A percentile compares a stretch with the other conserved stretches of the same genome.
Evolutionary conservation across 1,140 invertebrate species (phyloP).

Genomic region (Dinoponera quadriceps): DNA sequence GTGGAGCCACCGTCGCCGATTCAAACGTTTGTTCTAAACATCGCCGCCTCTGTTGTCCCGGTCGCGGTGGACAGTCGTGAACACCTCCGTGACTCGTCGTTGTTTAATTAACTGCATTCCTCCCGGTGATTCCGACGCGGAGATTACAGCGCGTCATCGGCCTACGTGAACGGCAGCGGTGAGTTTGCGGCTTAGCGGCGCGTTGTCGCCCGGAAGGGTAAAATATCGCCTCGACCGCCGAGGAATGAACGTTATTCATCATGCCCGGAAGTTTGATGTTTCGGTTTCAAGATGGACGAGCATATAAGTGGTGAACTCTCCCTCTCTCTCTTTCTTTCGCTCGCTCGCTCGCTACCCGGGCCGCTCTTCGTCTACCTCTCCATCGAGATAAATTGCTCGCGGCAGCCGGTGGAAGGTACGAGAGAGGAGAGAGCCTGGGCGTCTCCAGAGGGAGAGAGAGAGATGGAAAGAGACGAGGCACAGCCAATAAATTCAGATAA

Average conservation of each 20-base stretch:
- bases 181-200: constrained; percentile 14
- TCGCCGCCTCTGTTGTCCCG: too few species aligned
- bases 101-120: constrained; percentile 22
- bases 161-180: neutral
- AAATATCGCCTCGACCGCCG: constrained; percentile 15
- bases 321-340: too few species aligned
- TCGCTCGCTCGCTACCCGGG: neutral
- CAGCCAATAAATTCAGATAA: constrained; percentile 77
- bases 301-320: constrained; percentile 22
- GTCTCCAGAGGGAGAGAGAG: neutral
- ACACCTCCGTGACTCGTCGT: neutral
- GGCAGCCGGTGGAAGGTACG: constrained; percentile 54
- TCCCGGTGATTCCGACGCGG: constrained; percentile 2
- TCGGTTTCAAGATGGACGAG: constrained; percentile 47
- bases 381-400: constrained; percentile 50
- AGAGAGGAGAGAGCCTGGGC: constrained; percentile 7
- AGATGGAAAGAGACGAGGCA: constrained; percentile 17
- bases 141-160: constrained; percentile 18
- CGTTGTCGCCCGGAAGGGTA: constrained; percentile 34
- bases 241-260: constrained; percentile 45
- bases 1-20: too few species aligned
- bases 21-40: too few species aligned
- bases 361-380: neutral
- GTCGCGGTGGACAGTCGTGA: too few species aligned
- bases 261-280: constrained; percentile 52